Conservation (phyloP, 1,140 invertebrate genomes). For the Drosophila subobscura region DNA sequence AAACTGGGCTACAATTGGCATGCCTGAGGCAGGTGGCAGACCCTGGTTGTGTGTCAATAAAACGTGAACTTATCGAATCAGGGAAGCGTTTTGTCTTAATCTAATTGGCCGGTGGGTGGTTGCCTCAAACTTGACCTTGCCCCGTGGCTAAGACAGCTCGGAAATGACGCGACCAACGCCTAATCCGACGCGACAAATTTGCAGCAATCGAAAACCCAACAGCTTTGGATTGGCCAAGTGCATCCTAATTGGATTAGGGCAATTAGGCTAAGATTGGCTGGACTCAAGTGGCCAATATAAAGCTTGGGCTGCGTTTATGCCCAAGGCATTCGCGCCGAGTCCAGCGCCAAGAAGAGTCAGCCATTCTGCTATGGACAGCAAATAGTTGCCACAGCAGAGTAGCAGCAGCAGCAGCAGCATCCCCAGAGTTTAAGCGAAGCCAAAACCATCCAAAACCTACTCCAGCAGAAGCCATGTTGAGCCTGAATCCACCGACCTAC, state of each 20-base stretch:
- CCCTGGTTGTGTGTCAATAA: constrained; percentile 49
- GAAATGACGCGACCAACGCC: constrained; percentile 28
- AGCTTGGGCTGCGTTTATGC: constrained; percentile 12
- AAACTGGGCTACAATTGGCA: constrained; percentile 71
- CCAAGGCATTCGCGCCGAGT: constrained; percentile 62
- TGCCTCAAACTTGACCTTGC: constrained; percentile 77
- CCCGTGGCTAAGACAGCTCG: constrained; percentile 34
- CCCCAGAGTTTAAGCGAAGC: constrained; percentile 40
- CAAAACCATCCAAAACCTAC: constrained; percentile 16
- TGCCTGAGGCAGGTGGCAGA: constrained; percentile 25
- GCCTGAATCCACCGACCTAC: constrained; percentile 61
- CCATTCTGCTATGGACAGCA: constrained; percentile 64
- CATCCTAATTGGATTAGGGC: constrained; percentile 71
- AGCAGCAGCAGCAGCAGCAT: constrained; percentile 1
- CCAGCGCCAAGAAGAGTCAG: constrained; percentile 41
- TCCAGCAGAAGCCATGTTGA: constrained; percentile 47
- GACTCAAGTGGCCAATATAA: constrained; percentile 69
- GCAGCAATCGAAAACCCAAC: constrained; percentile 56
- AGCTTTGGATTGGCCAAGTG: constrained; percentile 71
- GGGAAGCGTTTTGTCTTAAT: constrained; percentile 68
- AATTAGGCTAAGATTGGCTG: constrained; percentile 70
- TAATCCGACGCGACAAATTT: constrained; percentile 69
- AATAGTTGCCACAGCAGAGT: constrained; percentile 50
- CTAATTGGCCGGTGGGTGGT: constrained; percentile 53
- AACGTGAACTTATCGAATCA: constrained; percentile 52